phyloP scores from a whole-genome alignment of 2,113 vertebrate species.

The Eptesicus fuscus region DNA sequence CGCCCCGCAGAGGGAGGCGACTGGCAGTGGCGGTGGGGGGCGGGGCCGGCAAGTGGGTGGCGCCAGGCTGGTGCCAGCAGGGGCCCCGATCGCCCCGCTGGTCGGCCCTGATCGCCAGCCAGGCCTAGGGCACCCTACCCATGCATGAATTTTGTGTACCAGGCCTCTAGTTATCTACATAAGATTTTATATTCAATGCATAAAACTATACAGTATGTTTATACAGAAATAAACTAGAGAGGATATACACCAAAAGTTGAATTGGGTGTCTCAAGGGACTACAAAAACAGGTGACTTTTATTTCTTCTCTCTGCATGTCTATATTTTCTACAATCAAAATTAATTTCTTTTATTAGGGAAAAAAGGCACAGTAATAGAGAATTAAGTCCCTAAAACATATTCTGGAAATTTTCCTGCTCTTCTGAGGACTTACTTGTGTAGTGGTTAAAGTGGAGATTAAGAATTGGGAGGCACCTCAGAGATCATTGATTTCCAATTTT shows the following conservation, averaged over 20 bases:
- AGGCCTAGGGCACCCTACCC: too few relatives aligned
- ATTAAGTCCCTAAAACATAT: background rate
- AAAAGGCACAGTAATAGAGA: background rate
- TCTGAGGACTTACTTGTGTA: background rate
- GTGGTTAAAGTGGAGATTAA: background rate
- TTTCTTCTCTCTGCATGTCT: background rate
- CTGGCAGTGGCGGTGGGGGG: too few relatives aligned
- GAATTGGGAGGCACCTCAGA: background rate
- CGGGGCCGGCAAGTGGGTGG: rapidly evolving
- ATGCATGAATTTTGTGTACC: too few relatives aligned
- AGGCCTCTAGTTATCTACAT: background rate
- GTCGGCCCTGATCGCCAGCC: too few relatives aligned
- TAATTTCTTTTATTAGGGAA: background rate
- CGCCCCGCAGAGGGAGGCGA: too few relatives aligned
- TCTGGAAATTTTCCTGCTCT: background rate
- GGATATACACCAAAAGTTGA: background rate
- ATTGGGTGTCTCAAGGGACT: background rate
- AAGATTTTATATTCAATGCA: background rate
- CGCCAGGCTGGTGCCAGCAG: too few relatives aligned
- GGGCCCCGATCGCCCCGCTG: too few relatives aligned
- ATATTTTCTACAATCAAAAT: background rate
- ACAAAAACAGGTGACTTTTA: background rate
- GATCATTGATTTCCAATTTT: background rate
- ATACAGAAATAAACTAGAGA: background rate
- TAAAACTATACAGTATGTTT: background rate